phyloP scores from a whole-genome alignment of 2,797 vertebrate species.

The Thunnus albacares region DNA sequence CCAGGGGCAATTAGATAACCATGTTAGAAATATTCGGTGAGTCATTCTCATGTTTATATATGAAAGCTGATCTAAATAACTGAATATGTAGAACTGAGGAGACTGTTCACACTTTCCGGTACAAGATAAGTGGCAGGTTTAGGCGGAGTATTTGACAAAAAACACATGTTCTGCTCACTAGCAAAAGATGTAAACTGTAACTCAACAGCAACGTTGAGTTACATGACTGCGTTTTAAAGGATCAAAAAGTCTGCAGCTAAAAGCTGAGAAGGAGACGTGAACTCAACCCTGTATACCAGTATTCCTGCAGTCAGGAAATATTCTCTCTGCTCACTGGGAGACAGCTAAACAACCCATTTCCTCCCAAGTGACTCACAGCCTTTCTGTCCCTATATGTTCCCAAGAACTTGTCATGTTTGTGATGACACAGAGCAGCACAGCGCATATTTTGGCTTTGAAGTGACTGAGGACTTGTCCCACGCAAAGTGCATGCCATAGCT shows the following conservation, averaged over 20 bases:
- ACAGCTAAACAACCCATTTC: conserved; percentile 78
- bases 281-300: conserved; percentile 41
- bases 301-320: conserved; percentile 69
- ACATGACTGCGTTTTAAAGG: neutral
- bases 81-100: neutral
- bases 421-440: conserved; percentile 70
- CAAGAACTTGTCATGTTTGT: conserved; percentile 63
- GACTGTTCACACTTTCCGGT: neutral
- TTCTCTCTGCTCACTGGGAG: conserved; percentile 56
- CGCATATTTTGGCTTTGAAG: conserved; percentile 36
- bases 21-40: conserved; percentile 20
- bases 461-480: conserved; percentile 10
- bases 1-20: conserved; percentile 10
- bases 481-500: conserved; percentile 29
- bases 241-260: neutral
- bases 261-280: conserved; percentile 28
- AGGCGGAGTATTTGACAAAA: neutral
- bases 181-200: neutral
- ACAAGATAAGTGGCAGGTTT: too few relatives aligned
- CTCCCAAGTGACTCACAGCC: conserved; percentile 68
- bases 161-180: neutral
- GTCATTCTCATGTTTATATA: conserved; percentile 38
- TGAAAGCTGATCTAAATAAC: conserved; percentile 20
- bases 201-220: neutral
- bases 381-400: conserved; percentile 65